phyloP scores from a whole-genome alignment of 2,888 invertebrate species.

The Morpho achilles region DNA sequence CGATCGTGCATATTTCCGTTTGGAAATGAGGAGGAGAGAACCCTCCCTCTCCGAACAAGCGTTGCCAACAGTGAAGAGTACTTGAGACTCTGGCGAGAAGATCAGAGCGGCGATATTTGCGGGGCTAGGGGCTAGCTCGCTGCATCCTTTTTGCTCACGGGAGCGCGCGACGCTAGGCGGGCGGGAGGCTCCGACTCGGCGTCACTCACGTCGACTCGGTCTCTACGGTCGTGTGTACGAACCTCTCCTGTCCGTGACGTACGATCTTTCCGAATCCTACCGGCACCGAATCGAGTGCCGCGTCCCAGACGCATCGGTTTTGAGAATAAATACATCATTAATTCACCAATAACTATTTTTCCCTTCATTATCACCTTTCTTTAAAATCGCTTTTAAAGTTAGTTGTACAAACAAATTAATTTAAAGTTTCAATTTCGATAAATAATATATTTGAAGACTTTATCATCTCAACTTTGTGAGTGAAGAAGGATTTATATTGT shows the following conservation, averaged over 20 bases:
- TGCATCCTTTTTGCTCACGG: slow-evolving; percentile 73
- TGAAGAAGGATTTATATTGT: slow-evolving; percentile 59
- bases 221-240: slow-evolving; percentile 71
- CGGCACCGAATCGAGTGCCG: slow-evolving; percentile 61
- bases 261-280: slow-evolving; percentile 68
- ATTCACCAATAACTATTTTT: slow-evolving; percentile 38
- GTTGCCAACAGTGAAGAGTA: slow-evolving; percentile 57
- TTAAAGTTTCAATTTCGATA: slow-evolving; percentile 13
- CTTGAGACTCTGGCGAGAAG: slow-evolving; percentile 69
- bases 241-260: slow-evolving; percentile 72
- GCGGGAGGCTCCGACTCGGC: slow-evolving; percentile 64
- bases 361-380: slow-evolving; percentile 19
- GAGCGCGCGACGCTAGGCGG: slow-evolving; percentile 59
- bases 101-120: slow-evolving; percentile 72
- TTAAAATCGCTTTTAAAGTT: slow-evolving; percentile 6
- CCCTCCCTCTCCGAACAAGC: slow-evolving; percentile 70
- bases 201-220: slow-evolving; percentile 75
- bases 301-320: slow-evolving; percentile 45
- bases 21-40: slow-evolving; percentile 40
- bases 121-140: slow-evolving; percentile 52
- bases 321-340: slow-evolving; percentile 43
- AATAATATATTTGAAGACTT: slow-evolving; percentile 17
- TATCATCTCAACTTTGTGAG: slow-evolving; percentile 29
- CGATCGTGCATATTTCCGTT: slow-evolving; percentile 46
- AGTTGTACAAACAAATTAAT: background rate